phyloP scores from a whole-genome alignment of 1,140 invertebrate species.

The Hormaphis cornu region DNA sequence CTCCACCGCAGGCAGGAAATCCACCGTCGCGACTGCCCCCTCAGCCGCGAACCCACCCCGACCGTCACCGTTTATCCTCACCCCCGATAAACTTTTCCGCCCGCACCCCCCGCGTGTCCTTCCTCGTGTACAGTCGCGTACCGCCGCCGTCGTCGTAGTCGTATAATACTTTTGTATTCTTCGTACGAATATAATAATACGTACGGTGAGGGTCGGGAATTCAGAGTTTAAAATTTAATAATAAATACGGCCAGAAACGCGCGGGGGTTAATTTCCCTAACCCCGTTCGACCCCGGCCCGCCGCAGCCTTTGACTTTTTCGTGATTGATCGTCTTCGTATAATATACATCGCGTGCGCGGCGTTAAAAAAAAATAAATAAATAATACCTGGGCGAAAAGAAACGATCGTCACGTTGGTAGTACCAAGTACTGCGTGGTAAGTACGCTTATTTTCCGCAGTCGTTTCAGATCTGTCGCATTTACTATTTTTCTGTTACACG shows the following conservation, averaged over 20 bases:
- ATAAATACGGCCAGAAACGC: slow-evolving; percentile 22
- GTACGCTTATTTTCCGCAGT: too few relatives aligned
- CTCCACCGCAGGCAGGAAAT: slow-evolving; percentile 22
- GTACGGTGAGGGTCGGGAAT: neutral
- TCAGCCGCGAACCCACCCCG: neutral
- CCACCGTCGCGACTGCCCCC: neutral
- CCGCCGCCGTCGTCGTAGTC: neutral
- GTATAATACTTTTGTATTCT: slow-evolving; percentile 31
- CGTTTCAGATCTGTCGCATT: too few relatives aligned
- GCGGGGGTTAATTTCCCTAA: slow-evolving; percentile 4
- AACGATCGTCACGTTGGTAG: too few relatives aligned
- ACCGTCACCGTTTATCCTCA: neutral
- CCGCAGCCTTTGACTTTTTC: slow-evolving; percentile 14
- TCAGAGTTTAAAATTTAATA: slow-evolving; percentile 31
- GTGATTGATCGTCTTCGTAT: slow-evolving; percentile 22
- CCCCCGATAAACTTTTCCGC: slow-evolving; percentile 20
- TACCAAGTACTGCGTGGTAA: too few relatives aligned
- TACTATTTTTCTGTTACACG: too few relatives aligned
- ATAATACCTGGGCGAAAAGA: too few relatives aligned
- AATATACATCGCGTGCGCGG: neutral
- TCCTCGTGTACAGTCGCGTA: neutral
- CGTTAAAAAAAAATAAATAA: too few relatives aligned
- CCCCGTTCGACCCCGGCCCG: neutral
- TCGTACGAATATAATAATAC: neutral
- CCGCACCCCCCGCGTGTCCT: neutral